Base-by-base conservation (phyloP, 2,113 vertebrate genomes). In the Pseudolaguvia tuberculata region DNA sequence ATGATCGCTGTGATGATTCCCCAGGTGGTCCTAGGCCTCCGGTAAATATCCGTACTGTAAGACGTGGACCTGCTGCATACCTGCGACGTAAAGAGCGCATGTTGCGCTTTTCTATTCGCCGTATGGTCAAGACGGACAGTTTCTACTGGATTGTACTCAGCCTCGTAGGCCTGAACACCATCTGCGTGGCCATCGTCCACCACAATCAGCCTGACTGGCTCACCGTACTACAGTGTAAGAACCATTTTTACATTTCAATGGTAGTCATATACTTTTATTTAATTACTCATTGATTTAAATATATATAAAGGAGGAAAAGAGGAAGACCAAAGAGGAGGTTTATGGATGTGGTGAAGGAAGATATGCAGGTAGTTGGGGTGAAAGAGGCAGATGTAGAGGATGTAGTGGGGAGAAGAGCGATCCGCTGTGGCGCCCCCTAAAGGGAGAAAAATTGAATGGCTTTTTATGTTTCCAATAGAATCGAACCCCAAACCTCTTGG, bases 131-230 rank as follows among this genome's bases (percentile, higher is more conserved):
- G 85, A 98, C 97, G 1, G 94, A 97, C 84, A 94, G 94, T 65
- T 99, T 99, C 85, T 99, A 99, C 85, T 93, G 97, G 94, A 95
- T 94, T 0, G 96, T 99, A 83, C 90, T 99, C 84, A 93, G 94
- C 79, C 85, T 99, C 2, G 97, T 99, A 85, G 94, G 93, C 65
- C 94, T 99, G 82, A 99, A 99, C 90, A 99, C 97, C 12, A 92
- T 97, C 87, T 99, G 96, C 0, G 97, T 99, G 80, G 96, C 97
- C 87, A 96, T 99, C 0, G 97, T 99, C 73, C 97, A 99, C 90
- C 96, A 99, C 86, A 92, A 97, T 86, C 97, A 99, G 90, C 95
- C 95, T 15, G 88, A 90, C 65, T 98, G 96, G 97, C 95, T 99
- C 82, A 96, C 97, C 69, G 88, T 95, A 83, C 93, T 99, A 81